Evolutionary conservation across 2,797 vertebrate genomes (phyloP).

Genomic region (Protosalanx chinensis): DNA sequence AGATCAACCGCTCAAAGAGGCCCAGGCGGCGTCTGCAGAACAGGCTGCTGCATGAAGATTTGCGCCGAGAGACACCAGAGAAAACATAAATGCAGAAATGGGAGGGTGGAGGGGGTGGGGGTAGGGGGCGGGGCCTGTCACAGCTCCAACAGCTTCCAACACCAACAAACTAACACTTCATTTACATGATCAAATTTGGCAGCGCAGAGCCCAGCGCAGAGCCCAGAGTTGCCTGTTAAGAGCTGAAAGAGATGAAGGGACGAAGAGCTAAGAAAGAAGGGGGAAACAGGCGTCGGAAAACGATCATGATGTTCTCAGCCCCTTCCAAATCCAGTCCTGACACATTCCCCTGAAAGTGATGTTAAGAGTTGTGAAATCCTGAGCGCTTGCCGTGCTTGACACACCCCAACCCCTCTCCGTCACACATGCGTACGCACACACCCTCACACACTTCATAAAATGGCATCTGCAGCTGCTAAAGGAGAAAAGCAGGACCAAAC

Average conservation of each 20-base stretch:
- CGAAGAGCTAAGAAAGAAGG: background rate
- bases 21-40: conserved; percentile 46
- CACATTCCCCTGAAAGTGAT: conserved; percentile 29
- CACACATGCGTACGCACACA: background rate
- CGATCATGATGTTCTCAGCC: conserved; percentile 16
- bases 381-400: background rate
- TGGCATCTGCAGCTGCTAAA: conserved; percentile 33
- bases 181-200: background rate
- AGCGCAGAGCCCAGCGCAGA: no score
- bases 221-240: background rate
- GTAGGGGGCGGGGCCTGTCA: background rate
- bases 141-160: conserved; percentile 2
- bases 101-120: background rate
- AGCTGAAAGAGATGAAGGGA: background rate
- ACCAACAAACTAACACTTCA: background rate
- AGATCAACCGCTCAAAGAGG: conserved; percentile 63
- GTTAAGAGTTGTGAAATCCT: conserved; percentile 17
- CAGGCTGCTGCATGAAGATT: conserved; percentile 40
- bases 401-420: background rate
- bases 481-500: conserved; percentile 32
- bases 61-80: background rate
- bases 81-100: background rate
- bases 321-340: conserved; percentile 28
- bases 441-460: conserved; percentile 12
- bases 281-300: background rate